These are phyloP conservation scores for Gila robusta DNA, from an alignment of 2,797 vertebrate genomes.

Conservation along the genomic window DNA sequence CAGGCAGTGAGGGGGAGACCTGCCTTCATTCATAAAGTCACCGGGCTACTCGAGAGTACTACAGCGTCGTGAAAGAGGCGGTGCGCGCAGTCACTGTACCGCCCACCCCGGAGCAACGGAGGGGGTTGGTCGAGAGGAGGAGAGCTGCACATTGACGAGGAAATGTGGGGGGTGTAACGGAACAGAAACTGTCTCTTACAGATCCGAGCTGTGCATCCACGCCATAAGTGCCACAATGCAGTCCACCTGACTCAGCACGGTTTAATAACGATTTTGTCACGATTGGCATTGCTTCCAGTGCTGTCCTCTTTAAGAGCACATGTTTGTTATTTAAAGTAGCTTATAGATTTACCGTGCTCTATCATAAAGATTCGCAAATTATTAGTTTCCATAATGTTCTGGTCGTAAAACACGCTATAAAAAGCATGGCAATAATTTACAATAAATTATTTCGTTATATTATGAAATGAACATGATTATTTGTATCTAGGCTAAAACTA, in stretches of 20 bases:
- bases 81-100: constrained; percentile 59
- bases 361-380: background rate
- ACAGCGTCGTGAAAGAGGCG: constrained; percentile 71
- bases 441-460: constrained; percentile 11
- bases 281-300: background rate
- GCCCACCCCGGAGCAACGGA: constrained; percentile 54
- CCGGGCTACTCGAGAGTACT: constrained; percentile 74
- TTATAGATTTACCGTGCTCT: background rate
- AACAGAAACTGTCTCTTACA: constrained; percentile 37
- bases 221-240: constrained; percentile 11
- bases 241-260: constrained; percentile 27
- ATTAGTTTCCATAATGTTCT: constrained; percentile 7
- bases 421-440: background rate
- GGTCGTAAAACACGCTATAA: background rate
- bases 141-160: constrained; percentile 27
- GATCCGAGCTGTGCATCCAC: constrained; percentile 34
- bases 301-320: background rate
- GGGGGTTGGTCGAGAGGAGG: constrained; percentile 41
- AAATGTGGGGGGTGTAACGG: constrained; percentile 30
- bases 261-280: background rate
- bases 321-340: background rate
- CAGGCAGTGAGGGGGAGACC: constrained; percentile 63
- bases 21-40: constrained; percentile 80
- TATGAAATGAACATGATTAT: background rate
- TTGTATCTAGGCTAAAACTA: background rate